Conservation (phyloP, 2,113 vertebrate species). For the Rhinolophus ferrumequinum region DNA sequence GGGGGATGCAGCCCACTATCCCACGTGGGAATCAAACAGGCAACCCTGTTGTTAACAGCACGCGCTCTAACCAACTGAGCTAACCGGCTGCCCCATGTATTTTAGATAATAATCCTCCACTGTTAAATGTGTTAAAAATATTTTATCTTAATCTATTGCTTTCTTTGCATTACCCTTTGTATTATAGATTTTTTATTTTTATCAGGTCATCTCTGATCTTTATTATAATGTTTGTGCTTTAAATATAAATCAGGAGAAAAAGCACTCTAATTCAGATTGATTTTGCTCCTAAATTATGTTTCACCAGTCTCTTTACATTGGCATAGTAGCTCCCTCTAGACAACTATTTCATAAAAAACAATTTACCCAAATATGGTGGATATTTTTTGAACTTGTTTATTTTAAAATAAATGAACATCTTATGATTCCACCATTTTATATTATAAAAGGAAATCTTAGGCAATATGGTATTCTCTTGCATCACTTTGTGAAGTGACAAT, state of each 20-base stretch:
- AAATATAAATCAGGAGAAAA: conserved; percentile 16
- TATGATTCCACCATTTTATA: not conserved
- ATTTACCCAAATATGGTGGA: not conserved
- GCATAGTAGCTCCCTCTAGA: not conserved
- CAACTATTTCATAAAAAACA: not conserved
- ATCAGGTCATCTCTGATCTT: conserved; percentile 33
- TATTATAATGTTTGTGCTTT: not conserved
- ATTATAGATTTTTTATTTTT: not conserved
- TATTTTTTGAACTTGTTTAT: not conserved
- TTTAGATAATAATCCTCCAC: not conserved
- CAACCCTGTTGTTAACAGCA: no score
- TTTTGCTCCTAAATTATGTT: not conserved
- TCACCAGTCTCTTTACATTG: not conserved
- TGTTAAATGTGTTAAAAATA: not conserved
- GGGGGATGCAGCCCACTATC: no score
- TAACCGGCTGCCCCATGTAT: not conserved
- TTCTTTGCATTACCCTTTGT: not conserved
- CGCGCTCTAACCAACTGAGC: no score
- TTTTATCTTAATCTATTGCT: not conserved
- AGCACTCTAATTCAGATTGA: not conserved
- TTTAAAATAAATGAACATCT: conserved; percentile 10
- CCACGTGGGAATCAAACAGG: no score
- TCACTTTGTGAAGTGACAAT: not conserved
- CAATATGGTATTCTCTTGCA: not conserved
- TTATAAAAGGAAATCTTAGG: not conserved